Percentiles rank a stretch among this genome's conserved stretches.
Conservation (phyloP, 64 coral and sea anemone genomes). For the Orbicella faveolata region DNA sequence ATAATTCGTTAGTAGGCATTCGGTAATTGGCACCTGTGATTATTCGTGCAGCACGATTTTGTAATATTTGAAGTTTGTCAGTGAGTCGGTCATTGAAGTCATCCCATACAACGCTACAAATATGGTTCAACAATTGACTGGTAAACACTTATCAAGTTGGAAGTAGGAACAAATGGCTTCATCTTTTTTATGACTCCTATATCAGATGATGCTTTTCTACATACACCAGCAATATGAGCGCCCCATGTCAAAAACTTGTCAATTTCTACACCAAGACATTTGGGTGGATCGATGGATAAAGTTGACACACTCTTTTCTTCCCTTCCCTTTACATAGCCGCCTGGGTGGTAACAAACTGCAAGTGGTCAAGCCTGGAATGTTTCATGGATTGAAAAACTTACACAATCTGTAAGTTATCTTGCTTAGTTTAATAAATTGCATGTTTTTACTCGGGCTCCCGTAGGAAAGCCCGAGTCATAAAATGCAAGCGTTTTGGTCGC, state of each 20-base stretch:
- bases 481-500: no score
- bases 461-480: no score
- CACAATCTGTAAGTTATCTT: no score
- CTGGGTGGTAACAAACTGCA: no score
- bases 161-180: neutral
- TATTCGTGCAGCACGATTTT: slow-evolving; percentile 47
- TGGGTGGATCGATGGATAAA: neutral
- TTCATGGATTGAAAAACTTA: no score
- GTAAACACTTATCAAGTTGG: neutral
- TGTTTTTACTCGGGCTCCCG: no score
- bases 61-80: slow-evolving; percentile 40
- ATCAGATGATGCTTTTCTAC: neutral
- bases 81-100: neutral
- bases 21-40: slow-evolving; percentile 17
- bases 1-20: slow-evolving; percentile 3
- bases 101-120: slow-evolving; percentile 48
- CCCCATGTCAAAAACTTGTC: slow-evolving; percentile 7
- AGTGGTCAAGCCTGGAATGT: no score
- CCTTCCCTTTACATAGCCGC: no score
- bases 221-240: neutral
- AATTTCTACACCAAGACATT: neutral
- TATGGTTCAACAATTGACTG: slow-evolving; percentile 29
- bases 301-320: no score
- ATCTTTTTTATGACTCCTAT: slow-evolving; percentile 11
- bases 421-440: no score